Evolutionary conservation across 2,113 vertebrate species (phyloP).

Genomic region (Microtus oregoni): DNA sequence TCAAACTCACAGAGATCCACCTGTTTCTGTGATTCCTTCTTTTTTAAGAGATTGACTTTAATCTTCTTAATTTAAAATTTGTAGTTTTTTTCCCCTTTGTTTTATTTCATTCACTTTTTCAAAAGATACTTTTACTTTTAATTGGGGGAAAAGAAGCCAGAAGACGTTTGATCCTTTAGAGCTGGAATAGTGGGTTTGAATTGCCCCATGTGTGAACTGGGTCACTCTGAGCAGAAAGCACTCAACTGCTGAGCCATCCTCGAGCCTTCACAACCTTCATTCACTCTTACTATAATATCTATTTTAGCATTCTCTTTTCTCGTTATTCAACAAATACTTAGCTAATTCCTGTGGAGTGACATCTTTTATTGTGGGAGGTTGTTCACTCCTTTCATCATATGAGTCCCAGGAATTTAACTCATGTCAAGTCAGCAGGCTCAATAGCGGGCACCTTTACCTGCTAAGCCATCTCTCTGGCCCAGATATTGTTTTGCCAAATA

Average conservation of each 20-base stretch:
- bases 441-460: not conserved
- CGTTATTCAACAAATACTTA: conserved; percentile 1
- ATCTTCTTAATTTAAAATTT: not conserved
- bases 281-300: not conserved
- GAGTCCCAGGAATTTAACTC: not conserved
- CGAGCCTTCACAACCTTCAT: not conserved
- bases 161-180: not conserved
- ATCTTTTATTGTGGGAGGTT: not conserved
- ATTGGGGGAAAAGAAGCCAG: not conserved
- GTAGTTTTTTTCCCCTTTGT: not conserved
- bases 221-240: not conserved
- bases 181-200: not conserved
- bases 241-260: not conserved
- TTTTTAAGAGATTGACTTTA: not conserved
- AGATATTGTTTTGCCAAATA: not conserved
- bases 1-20: no score
- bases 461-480: no score
- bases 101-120: not conserved
- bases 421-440: not conserved
- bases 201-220: not conserved
- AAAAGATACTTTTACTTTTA: not conserved
- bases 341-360: conserved; percentile 1
- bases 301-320: not conserved
- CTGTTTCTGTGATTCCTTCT: not conserved
- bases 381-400: not conserved